A percentile compares a stretch with the other conserved stretches of the same genome.
Conservation (phyloP, 2,113 vertebrate species). For the Taxidea taxus region DNA sequence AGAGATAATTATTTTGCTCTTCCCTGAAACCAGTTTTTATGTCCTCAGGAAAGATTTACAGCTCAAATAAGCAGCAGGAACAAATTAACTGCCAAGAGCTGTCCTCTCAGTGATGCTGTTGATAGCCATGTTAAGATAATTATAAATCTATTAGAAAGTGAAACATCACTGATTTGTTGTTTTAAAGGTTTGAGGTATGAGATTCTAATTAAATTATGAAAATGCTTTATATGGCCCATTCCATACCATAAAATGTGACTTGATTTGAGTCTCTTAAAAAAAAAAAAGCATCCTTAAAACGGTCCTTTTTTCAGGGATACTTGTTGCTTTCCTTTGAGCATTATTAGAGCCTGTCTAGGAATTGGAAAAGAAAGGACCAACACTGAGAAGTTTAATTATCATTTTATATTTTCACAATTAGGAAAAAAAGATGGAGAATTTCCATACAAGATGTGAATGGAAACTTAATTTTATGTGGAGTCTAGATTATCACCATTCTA, state of each 20-base stretch:
- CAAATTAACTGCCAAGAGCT: not conserved
- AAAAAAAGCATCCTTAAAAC: not conserved
- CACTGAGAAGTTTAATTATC: not conserved
- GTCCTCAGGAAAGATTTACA: constrained; percentile 44
- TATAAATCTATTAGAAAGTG: constrained; percentile 24
- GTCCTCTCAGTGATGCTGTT: not conserved
- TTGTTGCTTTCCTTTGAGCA: not conserved
- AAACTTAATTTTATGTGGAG: not conserved
- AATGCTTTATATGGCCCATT: not conserved
- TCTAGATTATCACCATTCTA: not conserved
- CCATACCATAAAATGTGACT: not conserved
- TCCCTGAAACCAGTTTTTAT: constrained; percentile 40
- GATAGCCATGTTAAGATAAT: not conserved
- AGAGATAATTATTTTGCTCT: constrained; percentile 49
- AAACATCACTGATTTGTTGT: not conserved
- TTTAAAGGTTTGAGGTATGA: not conserved
- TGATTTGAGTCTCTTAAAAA: not conserved
- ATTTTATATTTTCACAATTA: constrained; percentile 1
- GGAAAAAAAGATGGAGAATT: not conserved
- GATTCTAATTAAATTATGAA: not conserved
- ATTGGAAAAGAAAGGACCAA: not conserved
- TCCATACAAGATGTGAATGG: not conserved
- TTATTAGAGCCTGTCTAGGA: not conserved
- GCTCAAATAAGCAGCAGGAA: constrained; percentile 42
- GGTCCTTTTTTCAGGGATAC: not conserved